phyloP scores from a whole-genome alignment of 2,888 invertebrate genomes.

The Nesidiocoris tenuis region DNA sequence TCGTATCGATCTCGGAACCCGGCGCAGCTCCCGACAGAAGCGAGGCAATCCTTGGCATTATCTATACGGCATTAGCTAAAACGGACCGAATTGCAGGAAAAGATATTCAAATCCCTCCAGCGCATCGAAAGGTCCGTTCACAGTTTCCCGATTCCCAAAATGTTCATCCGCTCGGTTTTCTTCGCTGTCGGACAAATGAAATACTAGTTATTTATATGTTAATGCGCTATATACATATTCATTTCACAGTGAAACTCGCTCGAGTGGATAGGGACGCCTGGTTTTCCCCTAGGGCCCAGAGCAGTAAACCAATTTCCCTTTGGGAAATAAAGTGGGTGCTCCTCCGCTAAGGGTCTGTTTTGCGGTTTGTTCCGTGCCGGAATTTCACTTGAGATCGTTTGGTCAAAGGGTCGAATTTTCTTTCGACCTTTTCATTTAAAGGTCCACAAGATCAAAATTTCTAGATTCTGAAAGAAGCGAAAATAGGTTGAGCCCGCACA shows the following conservation, averaged over 20 bases:
- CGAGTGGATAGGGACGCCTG: constrained; percentile 2
- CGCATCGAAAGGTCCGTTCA: background rate
- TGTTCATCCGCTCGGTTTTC: constrained; percentile 3
- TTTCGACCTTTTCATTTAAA: constrained; percentile 9
- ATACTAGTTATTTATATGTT: constrained; percentile 39
- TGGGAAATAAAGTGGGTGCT: constrained; percentile 6
- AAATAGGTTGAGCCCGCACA: too few species aligned
- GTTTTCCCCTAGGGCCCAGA: background rate
- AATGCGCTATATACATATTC: constrained; percentile 35
- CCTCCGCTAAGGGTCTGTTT: background rate
- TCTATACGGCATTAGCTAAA: too few species aligned
- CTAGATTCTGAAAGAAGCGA: too few species aligned
- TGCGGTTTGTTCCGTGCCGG: background rate
- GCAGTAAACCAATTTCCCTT: constrained; percentile 29
- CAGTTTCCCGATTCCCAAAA: constrained; percentile 2
- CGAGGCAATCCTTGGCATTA: too few species aligned
- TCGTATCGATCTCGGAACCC: too few species aligned
- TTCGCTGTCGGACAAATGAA: constrained; percentile 9
- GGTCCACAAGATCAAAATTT: too few species aligned
- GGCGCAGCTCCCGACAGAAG: too few species aligned
- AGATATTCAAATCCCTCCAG: constrained; percentile 26
- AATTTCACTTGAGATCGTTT: constrained; percentile 17
- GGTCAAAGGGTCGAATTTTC: background rate
- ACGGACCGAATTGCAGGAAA: too few species aligned
- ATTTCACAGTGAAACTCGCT: background rate